Evolutionary conservation across 2,888 invertebrate genomes (phyloP).

Genomic region (Brenthis ino): DNA sequence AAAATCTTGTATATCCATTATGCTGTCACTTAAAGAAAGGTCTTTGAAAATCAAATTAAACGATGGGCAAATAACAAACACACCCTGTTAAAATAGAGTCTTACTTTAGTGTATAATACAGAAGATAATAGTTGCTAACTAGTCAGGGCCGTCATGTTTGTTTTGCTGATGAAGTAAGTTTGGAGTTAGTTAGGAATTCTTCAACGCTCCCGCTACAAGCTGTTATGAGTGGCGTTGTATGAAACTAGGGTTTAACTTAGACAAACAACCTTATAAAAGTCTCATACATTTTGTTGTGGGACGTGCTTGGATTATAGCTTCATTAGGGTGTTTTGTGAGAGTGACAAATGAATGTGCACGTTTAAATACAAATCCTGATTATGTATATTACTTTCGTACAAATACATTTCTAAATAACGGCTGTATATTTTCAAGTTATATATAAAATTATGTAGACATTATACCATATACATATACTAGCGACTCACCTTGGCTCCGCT

Average conservation of each 20-base stretch:
- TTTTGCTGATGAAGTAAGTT: slow-evolving; percentile 68
- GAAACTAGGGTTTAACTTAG: slow-evolving; percentile 40
- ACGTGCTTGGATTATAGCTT: slow-evolving; percentile 18
- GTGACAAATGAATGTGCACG: background rate
- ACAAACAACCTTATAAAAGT: slow-evolving; percentile 27
- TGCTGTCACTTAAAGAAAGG: slow-evolving; percentile 32
- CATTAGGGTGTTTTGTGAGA: slow-evolving; percentile 3
- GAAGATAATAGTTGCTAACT: slow-evolving; percentile 72
- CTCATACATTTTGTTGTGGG: slow-evolving; percentile 3
- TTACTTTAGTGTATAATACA: slow-evolving; percentile 62
- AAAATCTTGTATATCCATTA: slow-evolving; percentile 30
- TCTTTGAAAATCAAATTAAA: slow-evolving; percentile 26
- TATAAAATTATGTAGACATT: no score
- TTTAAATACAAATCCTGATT: background rate
- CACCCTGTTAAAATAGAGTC: slow-evolving; percentile 51
- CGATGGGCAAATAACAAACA: slow-evolving; percentile 38
- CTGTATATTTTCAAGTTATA: no score
- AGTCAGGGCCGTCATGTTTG: slow-evolving; percentile 64
- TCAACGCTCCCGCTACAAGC: slow-evolving; percentile 50
- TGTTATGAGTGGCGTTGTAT: slow-evolving; percentile 49
- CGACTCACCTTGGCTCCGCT: no score
- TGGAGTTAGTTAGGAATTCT: slow-evolving; percentile 63
- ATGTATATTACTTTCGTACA: background rate
- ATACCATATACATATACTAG: no score
- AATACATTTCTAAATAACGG: background rate